Conservation (phyloP, 2,113 vertebrate species). For the Oreotrochilus melanogaster region DNA sequence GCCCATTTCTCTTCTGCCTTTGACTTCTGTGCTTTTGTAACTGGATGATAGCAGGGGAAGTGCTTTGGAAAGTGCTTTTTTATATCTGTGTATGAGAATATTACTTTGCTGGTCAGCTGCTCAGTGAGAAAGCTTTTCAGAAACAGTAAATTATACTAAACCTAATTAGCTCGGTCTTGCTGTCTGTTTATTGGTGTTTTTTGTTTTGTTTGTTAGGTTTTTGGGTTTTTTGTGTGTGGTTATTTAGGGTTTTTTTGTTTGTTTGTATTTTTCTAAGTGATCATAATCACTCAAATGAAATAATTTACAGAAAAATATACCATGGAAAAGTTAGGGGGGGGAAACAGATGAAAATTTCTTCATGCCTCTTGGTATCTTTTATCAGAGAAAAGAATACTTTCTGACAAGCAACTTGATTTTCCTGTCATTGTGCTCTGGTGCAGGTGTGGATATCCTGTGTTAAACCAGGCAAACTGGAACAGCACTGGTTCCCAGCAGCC, state of each 20-base stretch:
- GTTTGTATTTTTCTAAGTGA: not conserved
- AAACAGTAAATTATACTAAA: not conserved
- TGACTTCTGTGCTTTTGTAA: not conserved
- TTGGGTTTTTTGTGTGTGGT: too few species aligned
- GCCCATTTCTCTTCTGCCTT: not conserved
- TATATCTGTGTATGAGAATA: not conserved
- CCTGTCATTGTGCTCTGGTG: slow-evolving; percentile 29
- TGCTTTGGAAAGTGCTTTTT: not conserved
- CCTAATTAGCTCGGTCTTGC: not conserved
- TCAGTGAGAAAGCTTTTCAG: not conserved
- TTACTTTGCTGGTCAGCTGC: not conserved
- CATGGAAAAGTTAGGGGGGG: not conserved
- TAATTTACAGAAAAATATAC: not conserved
- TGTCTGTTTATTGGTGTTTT: not conserved
- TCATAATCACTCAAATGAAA: not conserved
- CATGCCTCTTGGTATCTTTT: not conserved
- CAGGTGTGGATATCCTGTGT: slow-evolving; percentile 50
- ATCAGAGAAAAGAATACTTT: not conserved
- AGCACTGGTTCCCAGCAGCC: not conserved
- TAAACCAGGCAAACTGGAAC: not conserved
- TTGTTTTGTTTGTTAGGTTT: too few species aligned
- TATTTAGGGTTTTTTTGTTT: too few species aligned
- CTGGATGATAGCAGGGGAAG: not conserved
- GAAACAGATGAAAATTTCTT: not conserved
- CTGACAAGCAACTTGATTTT: slow-evolving; percentile 18